These are phyloP conservation scores for Falco rusticolus DNA, from an alignment of 2,797 vertebrate species.

Conservation along the genomic window DNA sequence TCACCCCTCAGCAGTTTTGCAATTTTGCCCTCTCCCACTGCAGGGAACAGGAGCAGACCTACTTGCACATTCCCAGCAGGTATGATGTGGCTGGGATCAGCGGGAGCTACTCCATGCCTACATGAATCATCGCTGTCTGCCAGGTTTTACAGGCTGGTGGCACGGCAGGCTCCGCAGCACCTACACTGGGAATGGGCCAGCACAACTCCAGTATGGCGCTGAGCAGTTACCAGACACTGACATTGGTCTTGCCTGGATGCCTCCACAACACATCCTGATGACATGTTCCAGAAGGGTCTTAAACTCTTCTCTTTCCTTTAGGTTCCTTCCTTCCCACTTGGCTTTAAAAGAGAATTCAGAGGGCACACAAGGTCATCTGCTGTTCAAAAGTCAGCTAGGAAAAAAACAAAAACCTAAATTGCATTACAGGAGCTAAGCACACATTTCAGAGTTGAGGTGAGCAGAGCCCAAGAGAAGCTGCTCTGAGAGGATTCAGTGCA, in stretches of 20 bases:
- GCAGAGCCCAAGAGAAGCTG: background rate
- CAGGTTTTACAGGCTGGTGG: background rate
- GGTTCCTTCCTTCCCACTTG: background rate
- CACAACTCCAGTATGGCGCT: fast-evolving
- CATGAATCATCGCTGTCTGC: background rate
- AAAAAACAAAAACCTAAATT: background rate
- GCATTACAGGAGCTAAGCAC: background rate
- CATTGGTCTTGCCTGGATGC: background rate
- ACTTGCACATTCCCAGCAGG: background rate
- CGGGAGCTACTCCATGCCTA: fast-evolving
- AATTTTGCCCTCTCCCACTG: no score
- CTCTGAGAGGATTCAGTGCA: background rate
- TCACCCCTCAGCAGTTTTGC: no score
- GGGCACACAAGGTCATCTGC: background rate
- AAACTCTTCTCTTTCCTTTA: background rate
- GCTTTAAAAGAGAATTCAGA: background rate
- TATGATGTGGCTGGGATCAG: background rate
- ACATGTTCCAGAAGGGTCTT: background rate
- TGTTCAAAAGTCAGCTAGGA: background rate
- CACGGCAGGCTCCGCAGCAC: background rate
- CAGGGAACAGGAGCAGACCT: background rate
- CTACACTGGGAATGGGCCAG: background rate
- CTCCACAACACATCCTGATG: background rate
- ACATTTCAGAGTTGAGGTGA: background rate
- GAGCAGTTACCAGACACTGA: background rate